These are phyloP conservation scores for Python bivittatus DNA, from an alignment of 2,113 vertebrate genomes.

Conservation along the genomic window DNA sequence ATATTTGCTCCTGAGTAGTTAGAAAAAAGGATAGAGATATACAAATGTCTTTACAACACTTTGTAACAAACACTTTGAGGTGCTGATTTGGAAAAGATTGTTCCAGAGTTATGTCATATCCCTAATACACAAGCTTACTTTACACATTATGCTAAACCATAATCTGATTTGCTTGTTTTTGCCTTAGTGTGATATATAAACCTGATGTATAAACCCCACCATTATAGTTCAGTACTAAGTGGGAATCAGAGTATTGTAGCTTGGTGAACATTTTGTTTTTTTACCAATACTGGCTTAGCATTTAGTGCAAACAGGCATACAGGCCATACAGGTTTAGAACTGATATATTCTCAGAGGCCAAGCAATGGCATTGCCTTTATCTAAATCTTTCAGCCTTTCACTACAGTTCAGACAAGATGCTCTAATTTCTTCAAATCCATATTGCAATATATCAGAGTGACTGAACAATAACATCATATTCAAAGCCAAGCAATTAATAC, in stretches of 20 bases:
- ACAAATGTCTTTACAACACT: too few species aligned
- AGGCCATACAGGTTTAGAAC: background rate
- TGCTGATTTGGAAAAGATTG: background rate
- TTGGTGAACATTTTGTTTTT: too few species aligned
- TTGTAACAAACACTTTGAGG: background rate
- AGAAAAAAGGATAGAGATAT: background rate
- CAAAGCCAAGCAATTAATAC: background rate
- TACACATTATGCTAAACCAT: background rate
- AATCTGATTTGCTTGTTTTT: background rate
- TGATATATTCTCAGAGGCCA: too few species aligned
- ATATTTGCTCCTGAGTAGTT: too few species aligned
- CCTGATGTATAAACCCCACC: too few species aligned
- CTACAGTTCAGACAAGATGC: background rate
- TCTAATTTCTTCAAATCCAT: constrained; percentile 19
- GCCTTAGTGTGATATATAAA: background rate
- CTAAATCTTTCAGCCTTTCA: background rate
- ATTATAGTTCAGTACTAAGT: background rate
- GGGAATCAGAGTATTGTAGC: too few species aligned
- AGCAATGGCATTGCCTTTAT: background rate
- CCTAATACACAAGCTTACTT: background rate
- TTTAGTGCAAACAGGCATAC: too few species aligned
- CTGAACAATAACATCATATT: background rate
- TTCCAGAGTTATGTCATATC: background rate
- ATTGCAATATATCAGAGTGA: rapidly evolving
- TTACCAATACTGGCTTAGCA: background rate